Evolutionary conservation across 2,888 invertebrate species (phyloP).

Genomic region (Euphydryas editha): DNA sequence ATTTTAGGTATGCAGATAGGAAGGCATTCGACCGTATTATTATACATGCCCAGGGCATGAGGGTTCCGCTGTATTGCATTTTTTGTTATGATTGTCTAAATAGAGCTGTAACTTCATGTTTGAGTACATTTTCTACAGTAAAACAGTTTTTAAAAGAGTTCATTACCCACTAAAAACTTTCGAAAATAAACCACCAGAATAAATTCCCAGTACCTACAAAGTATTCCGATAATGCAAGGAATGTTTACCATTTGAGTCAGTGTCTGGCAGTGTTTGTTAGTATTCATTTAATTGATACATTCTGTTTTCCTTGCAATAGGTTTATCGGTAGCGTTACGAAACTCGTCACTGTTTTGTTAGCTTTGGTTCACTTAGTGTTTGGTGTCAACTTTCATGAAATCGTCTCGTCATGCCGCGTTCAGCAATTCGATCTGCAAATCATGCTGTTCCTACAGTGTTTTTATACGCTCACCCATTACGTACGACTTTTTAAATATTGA

Average conservation of each 20-base stretch:
- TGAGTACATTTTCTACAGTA: too few relatives aligned
- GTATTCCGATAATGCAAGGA: not conserved
- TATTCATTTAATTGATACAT: constrained; percentile 17
- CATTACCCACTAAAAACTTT: not conserved
- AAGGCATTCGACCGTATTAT: too few relatives aligned
- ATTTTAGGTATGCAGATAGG: too few relatives aligned
- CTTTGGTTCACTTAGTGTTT: constrained; percentile 26
- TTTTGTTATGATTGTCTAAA: too few relatives aligned
- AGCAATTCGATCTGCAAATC: constrained; percentile 24
- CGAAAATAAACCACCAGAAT: not conserved
- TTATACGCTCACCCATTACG: not conserved
- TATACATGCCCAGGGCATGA: too few relatives aligned
- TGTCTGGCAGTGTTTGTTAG: not conserved
- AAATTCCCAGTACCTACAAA: not conserved
- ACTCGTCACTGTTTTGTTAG: constrained; percentile 27
- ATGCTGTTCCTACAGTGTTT: constrained; percentile 20
- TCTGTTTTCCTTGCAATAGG: constrained; percentile 13
- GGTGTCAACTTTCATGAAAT: constrained; percentile 33
- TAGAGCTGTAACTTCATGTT: too few relatives aligned
- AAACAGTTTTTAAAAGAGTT: not conserved
- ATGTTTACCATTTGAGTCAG: not conserved
- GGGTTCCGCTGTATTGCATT: too few relatives aligned
- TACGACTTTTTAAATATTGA: not conserved
- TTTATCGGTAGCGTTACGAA: constrained; percentile 24
- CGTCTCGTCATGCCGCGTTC: constrained; percentile 25